Evolutionary conservation across 2,113 vertebrate species (phyloP), one percentile per base, ranked within the genome.

Genomic region (Percopsis transmontana): DNA sequence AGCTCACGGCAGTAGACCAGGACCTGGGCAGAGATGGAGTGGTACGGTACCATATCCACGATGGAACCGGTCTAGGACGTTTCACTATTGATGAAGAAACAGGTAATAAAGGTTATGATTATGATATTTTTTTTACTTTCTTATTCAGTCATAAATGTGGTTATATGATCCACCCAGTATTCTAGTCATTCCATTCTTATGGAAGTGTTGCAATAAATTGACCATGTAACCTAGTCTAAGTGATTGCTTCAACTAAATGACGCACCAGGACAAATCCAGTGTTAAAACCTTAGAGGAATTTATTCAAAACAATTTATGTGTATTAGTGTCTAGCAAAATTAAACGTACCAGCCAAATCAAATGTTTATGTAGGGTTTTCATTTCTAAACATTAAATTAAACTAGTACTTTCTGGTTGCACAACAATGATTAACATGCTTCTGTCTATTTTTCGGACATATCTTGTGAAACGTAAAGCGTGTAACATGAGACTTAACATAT

Each of bases 21-120:
- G 97, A 99, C 62, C 67, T 67, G 53, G 96, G 96, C 60, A 89
- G 85, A 68, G 97, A 99, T 48, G 97, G 96, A 56, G 90, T 95
- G 3, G 87, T 99, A 76, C 91, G 92, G 40, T 99, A 96, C 80
- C 94, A 90, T 81, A 93, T 98, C 74, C 88, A 93, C 12, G 95
- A 94, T 39, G 96, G 97, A 57, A 94, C 94, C 38, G 93, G 94
- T n/a, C 87, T 98, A 3, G 93, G 94, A 0, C 24, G 93, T 62
- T 98, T 99, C 89, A 68, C 20, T 74, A 94, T 98, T 12, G 90
- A 98, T 60, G 93, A 93, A 68, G 94, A 97, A 86, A 94, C 95
- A 93, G 97, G 97, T 98, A 94, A 68, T 48, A 3, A 24, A 48
- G 53, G 2, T 12, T 18, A 23, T 60, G 2, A 15, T 5, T 38